Conservation (phyloP, 2,113 vertebrate genomes). For the Lagenorhynchus albirostris region DNA sequence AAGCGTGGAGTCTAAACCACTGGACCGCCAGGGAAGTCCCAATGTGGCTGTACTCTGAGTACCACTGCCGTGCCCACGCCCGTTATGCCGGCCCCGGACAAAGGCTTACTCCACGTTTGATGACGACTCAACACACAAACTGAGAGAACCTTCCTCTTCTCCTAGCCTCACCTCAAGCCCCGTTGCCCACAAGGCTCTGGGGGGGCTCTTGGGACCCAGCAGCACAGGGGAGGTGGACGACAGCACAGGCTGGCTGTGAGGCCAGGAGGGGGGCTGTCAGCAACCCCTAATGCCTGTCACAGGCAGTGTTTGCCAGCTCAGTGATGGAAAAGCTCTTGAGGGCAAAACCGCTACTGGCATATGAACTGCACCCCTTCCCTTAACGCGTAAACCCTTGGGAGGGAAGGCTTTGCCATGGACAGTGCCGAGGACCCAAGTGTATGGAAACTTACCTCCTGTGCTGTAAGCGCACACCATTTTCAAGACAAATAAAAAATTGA, state of each 20-base stretch:
- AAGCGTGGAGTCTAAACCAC: too few relatives aligned
- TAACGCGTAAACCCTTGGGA: background rate
- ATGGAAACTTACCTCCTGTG: background rate
- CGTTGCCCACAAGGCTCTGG: background rate
- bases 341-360: background rate
- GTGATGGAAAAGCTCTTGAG: background rate
- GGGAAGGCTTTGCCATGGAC: background rate
- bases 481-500: background rate
- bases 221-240: background rate
- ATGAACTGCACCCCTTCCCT: background rate
- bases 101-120: background rate
- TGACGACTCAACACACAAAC: background rate
- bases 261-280: background rate
- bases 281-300: background rate
- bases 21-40: too few relatives aligned
- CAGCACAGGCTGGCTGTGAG: background rate
- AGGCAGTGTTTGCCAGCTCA: too few relatives aligned
- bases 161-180: background rate
- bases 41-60: background rate
- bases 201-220: background rate
- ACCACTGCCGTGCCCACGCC: fast-evolving
- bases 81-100: background rate
- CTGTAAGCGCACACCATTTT: background rate
- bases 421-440: background rate
- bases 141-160: background rate